Evolutionary conservation across 2,113 vertebrate genomes (phyloP).

Genomic region (Malurus elegans): DNA sequence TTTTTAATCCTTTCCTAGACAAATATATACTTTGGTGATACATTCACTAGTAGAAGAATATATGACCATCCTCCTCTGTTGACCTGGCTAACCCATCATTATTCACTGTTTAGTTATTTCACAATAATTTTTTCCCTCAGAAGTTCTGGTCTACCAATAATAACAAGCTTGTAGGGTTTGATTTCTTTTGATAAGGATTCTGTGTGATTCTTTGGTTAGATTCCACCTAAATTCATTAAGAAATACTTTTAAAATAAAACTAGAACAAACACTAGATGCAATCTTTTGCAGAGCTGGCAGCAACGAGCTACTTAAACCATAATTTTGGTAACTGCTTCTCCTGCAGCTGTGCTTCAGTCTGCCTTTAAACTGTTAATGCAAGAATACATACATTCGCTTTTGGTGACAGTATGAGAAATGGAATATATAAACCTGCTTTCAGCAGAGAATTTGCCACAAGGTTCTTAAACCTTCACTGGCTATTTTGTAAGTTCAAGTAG

Average conservation of each 20-base stretch:
- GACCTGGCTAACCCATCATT: background rate
- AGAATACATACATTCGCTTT: background rate
- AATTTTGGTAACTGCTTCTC: background rate
- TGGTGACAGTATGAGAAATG: background rate
- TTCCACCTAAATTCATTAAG: background rate
- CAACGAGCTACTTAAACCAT: background rate
- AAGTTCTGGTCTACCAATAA: background rate
- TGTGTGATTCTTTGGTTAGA: background rate
- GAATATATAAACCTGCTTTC: background rate
- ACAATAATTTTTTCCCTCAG: background rate
- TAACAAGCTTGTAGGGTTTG: background rate
- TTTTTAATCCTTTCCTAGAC: background rate
- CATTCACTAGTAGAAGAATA: background rate
- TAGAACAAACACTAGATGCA: background rate
- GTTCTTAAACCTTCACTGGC: background rate
- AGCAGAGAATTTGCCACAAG: background rate
- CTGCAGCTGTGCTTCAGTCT: background rate
- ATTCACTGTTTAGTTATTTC: background rate
- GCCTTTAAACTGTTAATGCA: slow-evolving; percentile 1
- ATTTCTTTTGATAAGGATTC: background rate
- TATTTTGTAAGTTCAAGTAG: slow-evolving; percentile 8
- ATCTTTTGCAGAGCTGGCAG: background rate
- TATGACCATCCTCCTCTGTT: background rate
- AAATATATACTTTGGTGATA: background rate
- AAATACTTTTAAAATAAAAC: background rate